Conservation (phyloP, 2,113 vertebrate genomes). For the Grantiella picta region DNA sequence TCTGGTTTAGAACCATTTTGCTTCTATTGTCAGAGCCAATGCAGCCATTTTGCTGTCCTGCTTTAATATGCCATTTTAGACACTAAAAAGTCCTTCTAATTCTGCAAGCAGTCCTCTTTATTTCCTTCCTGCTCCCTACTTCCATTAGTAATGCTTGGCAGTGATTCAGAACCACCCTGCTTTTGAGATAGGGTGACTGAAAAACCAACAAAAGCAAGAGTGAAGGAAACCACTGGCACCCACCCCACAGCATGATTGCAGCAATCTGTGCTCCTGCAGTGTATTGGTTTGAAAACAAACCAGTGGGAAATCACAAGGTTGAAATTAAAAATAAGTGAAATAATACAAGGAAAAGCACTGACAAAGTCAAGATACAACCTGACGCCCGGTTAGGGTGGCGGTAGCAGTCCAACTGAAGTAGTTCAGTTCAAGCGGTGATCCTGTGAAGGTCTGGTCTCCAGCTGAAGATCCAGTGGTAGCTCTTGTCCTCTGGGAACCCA, state of each 20-base stretch:
- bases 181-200: not conserved
- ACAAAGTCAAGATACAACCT: too few relatives aligned
- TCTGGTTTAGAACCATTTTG: not conserved
- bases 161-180: not conserved
- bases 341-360: too few relatives aligned
- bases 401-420: too few relatives aligned
- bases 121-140: slow-evolving; percentile 6
- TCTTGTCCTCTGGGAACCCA: too few relatives aligned
- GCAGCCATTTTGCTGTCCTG: not conserved
- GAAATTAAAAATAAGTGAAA: too few relatives aligned
- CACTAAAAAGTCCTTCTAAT: not conserved
- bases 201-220: slow-evolving; percentile 9
- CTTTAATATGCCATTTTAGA: not conserved
- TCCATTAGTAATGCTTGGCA: slow-evolving; percentile 20
- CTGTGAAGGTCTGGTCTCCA: too few relatives aligned
- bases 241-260: not conserved
- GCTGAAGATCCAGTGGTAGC: too few relatives aligned
- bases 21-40: not conserved
- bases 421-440: too few relatives aligned
- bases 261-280: slow-evolving; percentile 2
- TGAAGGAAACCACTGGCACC: not conserved
- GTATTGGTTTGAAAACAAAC: too few relatives aligned
- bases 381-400: too few relatives aligned
- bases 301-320: too few relatives aligned
- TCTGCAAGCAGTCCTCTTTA: not conserved